Base-by-base conservation (phyloP, 2,888 invertebrate species). In the Parascotia fuliginaria region DNA sequence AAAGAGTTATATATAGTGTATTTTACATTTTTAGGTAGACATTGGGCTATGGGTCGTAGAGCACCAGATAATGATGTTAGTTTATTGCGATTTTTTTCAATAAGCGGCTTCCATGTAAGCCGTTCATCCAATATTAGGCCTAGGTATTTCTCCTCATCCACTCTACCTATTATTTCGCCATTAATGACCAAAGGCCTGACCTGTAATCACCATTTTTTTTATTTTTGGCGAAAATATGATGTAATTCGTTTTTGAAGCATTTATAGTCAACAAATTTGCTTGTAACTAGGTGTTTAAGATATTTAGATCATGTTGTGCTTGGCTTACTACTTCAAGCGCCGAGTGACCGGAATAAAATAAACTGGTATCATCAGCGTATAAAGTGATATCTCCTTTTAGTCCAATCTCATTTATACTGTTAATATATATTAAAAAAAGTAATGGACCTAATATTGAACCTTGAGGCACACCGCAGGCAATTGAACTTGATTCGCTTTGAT, bases 61-160 rank as follows among this genome's bases (percentile, higher is more conserved):
- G n/a, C n/a, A n/a, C n/a, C n/a, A n/a, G n/a, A n/a, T n/a, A n/a
- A n/a, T n/a, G n/a, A n/a, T n/a, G n/a, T n/a, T n/a, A n/a, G n/a
- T n/a, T n/a, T n/a, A n/a, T n/a, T n/a, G n/a, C n/a, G n/a, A n/a
- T n/a, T n/a, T n/a, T 14, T 13, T 15, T 27, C 15, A n/a, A 33
- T 24, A 24, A 34, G 42, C 9, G 42, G 24, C 9, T 22, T 42
- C 42, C 42, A 42, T 14, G 33, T 27, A 5, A 42, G 33, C 3
- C 27, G 19, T 5, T 33, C 9, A 24, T 42, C 42, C 13, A 42
- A 14, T 33, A 34, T 7, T 9, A 42, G 15, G 3, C 42, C 34
- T 7, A 34, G 15, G 33, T 42, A 42, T 34, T 42, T 42, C 15
- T 42, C 42, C 22, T 32, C n/a, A 9, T 5, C 15, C 1, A 22